phyloP scores from a whole-genome alignment of 2,888 invertebrate genomes.

The Pogonocherus hispidulus region DNA sequence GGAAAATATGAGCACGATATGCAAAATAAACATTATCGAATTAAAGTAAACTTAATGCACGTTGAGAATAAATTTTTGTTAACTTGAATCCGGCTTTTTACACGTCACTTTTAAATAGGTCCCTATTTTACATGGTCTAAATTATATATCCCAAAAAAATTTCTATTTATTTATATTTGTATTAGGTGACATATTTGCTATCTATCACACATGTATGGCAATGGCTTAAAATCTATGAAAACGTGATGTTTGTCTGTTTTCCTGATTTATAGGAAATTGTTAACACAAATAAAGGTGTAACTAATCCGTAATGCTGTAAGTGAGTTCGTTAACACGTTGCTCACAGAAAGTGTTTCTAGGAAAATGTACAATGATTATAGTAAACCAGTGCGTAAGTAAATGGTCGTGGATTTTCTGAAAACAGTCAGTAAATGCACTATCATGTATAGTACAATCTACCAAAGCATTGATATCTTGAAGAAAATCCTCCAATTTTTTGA shows the following conservation, averaged over 20 bases:
- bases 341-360: slow-evolving; percentile 2
- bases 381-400: background rate
- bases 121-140: too few species aligned
- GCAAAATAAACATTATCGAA: slow-evolving; percentile 18
- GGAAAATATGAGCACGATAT: slow-evolving; percentile 18
- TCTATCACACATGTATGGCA: background rate
- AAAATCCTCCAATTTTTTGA: too few species aligned
- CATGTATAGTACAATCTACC: too few species aligned
- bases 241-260: background rate
- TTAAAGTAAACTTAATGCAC: slow-evolving; percentile 18
- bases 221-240: slow-evolving; percentile 12
- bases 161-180: too few species aligned
- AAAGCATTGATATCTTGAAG: too few species aligned
- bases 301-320: background rate
- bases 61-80: slow-evolving; percentile 17
- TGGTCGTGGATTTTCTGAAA: too few species aligned
- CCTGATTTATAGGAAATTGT: slow-evolving; percentile 9
- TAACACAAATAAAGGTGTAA: slow-evolving; percentile 14
- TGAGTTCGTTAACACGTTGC: slow-evolving; percentile 8
- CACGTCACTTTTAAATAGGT: background rate
- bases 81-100: background rate
- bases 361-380: background rate
- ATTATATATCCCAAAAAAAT: background rate
- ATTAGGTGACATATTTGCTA: too few species aligned
- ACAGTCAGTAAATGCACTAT: too few species aligned